phyloP scores from a whole-genome alignment of 1,140 invertebrate genomes.

The Leucophenga varia region DNA sequence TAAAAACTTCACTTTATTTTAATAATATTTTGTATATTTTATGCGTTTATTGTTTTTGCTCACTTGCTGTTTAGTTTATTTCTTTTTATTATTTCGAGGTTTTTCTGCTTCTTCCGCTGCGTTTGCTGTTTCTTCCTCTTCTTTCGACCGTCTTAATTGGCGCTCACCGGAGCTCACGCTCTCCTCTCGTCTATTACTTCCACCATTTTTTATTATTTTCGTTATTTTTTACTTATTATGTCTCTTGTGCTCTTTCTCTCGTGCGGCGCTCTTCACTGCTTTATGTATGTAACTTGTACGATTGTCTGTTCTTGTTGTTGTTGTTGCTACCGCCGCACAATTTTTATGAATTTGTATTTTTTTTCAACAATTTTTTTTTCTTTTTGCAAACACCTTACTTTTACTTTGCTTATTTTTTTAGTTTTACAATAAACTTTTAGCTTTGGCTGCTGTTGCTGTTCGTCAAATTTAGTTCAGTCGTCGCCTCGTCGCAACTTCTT shows the following conservation, averaged over 20 bases:
- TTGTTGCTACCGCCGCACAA: conserved; percentile 11
- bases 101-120: no score
- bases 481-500: conserved; percentile 42
- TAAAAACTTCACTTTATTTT: conserved; percentile 24
- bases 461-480: conserved; percentile 21
- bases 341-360: conserved; percentile 14
- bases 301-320: not conserved
- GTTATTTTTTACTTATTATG: conserved; percentile 12
- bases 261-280: conserved; percentile 2
- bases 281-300: conserved; percentile 1
- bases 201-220: conserved; percentile 50
- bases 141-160: conserved; percentile 47
- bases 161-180: conserved; percentile 49
- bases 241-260: no score
- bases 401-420: conserved; percentile 37
- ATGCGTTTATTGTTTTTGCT: no score
- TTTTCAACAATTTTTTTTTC: conserved; percentile 3
- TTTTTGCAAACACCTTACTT: conserved; percentile 27
- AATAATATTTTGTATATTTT: conserved; percentile 15
- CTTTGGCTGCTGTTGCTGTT: conserved; percentile 27
- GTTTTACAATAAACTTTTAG: conserved; percentile 52
- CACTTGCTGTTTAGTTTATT: no score
- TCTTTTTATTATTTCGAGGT: conserved; percentile 26
- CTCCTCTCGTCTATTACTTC: conserved; percentile 53
- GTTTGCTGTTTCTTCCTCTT: no score